Base-by-base conservation (phyloP, 1,140 invertebrate species). In the Temnothorax longispinosus region DNA sequence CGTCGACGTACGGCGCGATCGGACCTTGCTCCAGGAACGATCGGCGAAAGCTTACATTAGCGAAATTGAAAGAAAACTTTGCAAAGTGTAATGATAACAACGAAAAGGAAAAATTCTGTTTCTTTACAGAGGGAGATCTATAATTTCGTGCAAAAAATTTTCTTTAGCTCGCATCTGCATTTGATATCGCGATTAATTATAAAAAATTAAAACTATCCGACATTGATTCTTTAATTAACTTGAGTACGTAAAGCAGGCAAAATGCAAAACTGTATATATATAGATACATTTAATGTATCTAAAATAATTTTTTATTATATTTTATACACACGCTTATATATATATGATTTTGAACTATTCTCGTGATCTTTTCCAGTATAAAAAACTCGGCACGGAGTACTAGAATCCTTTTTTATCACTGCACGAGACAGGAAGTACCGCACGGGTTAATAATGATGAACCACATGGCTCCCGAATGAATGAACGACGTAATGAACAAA, bases 381-480 rank as follows among this genome's bases (percentile, higher is more conserved):
- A 21, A 35, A 38, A 54, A 80, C 21, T 38, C 10, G 15, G 27
- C n/a, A 35, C 27, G 4, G 44, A 60, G 13, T 44, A 47, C 7
- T 82, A 50, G 32, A 74, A 35, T 84, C 65, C 52, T 4, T 69
- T 69, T 84, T 75, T 88, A 74, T 85, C 78, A 15, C n/a, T 10
- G 27, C 58, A 77, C 41, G 38, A 50, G 32, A 65, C 89, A 88
- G 87, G 89, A 91, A 90, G 74, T 78, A 56, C 35, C 38, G 58
- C 21, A 85, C 38, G 74, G 58, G 81, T 87, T 87, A 74, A 65
- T 18, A 10, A 58, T 67, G 54, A 75, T 67, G 54, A 75, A 82
- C 78, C 90, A 91, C 80, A 89, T 91, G 90, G 90, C 89, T 82
- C 47, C 69, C 78, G 41, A 35, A 77, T 90, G 80, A 90, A 90